These are phyloP conservation scores for Microcebus lehilahytsara DNA, from an alignment of 2,113 vertebrate species.

Conservation along the genomic window DNA sequence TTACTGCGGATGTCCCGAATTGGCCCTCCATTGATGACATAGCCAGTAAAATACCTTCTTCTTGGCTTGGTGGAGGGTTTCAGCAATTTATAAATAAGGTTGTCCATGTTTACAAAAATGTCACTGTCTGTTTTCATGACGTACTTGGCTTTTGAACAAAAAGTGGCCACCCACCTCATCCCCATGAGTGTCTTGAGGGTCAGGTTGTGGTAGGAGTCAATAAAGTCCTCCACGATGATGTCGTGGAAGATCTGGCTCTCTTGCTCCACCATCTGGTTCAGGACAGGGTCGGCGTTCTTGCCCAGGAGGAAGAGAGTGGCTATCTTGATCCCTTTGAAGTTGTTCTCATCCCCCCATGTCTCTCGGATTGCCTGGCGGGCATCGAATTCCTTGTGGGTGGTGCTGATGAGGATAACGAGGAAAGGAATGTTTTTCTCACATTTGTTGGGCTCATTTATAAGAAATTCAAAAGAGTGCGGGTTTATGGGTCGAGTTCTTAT, in stretches of 20 bases:
- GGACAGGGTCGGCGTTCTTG: slow-evolving; percentile 90
- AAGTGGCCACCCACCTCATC: slow-evolving; percentile 97
- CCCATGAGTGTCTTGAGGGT: slow-evolving; percentile 99
- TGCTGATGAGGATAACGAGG: slow-evolving; percentile 98
- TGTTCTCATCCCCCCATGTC: slow-evolving; percentile 98
- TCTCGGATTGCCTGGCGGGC: slow-evolving; percentile 98
- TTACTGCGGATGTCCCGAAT: slow-evolving; percentile 99
- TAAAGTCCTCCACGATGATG: slow-evolving; percentile 97
- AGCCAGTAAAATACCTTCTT: slow-evolving; percentile 97
- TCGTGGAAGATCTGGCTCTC: slow-evolving; percentile 99
- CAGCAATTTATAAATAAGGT: slow-evolving; percentile 96
- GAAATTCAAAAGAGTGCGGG: slow-evolving; percentile 94
- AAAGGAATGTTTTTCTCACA: slow-evolving; percentile 93
- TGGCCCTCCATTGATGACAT: slow-evolving; percentile 96
- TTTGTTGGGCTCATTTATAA: slow-evolving; percentile 97
- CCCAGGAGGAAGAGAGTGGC: slow-evolving; percentile 96
- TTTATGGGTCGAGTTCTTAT: slow-evolving; percentile 97
- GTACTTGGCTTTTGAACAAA: slow-evolving; percentile 97
- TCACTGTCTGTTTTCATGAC: slow-evolving; percentile 99
- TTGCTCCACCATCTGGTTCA: slow-evolving; percentile 99
- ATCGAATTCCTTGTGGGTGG: slow-evolving; percentile 98
- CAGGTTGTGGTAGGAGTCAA: slow-evolving; percentile 98
- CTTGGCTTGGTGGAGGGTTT: slow-evolving; percentile 97
- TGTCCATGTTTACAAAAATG: slow-evolving; percentile 99
- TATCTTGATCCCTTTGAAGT: slow-evolving; percentile 92